phyloP scores from a whole-genome alignment of 2,113 vertebrate species.

The Python bivittatus region DNA sequence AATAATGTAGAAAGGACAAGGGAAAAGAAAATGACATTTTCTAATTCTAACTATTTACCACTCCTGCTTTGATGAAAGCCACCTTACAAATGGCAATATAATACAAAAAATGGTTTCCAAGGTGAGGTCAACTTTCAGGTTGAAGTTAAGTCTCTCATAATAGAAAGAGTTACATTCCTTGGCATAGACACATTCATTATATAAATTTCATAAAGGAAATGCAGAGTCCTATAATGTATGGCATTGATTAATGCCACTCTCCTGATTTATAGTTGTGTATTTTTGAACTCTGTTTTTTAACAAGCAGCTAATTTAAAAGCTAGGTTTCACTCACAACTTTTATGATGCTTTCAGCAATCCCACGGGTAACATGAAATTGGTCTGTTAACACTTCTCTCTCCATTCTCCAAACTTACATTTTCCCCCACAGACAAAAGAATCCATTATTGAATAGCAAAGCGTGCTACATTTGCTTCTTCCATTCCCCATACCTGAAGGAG shows the following conservation, averaged over 20 bases:
- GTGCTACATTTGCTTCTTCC: slow-evolving; percentile 55
- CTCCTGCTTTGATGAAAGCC: slow-evolving; percentile 31
- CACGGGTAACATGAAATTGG: slow-evolving; percentile 52
- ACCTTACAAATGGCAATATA: slow-evolving; percentile 37
- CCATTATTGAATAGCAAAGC: slow-evolving; percentile 46
- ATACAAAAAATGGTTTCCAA: slow-evolving; percentile 19
- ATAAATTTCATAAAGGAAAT: slow-evolving; percentile 61
- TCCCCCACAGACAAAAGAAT: slow-evolving; percentile 45
- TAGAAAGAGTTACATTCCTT: slow-evolving; percentile 41
- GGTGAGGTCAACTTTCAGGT: slow-evolving; percentile 35
- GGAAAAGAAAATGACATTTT: slow-evolving; percentile 8
- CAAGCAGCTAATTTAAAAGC: slow-evolving; percentile 63
- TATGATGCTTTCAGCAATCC: slow-evolving; percentile 42
- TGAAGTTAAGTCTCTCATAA: slow-evolving; percentile 18
- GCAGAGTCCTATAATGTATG: slow-evolving; percentile 30
- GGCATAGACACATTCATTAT: slow-evolving; percentile 52
- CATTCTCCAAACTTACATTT: slow-evolving; percentile 6
- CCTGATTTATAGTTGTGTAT: slow-evolving; percentile 45
- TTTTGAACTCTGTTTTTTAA: slow-evolving; percentile 54
- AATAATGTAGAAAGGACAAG: slow-evolving; percentile 25
- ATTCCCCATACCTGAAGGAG: not conserved
- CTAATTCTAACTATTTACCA: slow-evolving; percentile 14
- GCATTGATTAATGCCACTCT: slow-evolving; percentile 50
- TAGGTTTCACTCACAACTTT: slow-evolving; percentile 36
- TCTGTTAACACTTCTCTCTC: slow-evolving; percentile 41